Evolutionary conservation across 2,888 invertebrate species (phyloP), one percentile per base, ranked within the genome.

Genomic region (Agapetus fuscipes): DNA sequence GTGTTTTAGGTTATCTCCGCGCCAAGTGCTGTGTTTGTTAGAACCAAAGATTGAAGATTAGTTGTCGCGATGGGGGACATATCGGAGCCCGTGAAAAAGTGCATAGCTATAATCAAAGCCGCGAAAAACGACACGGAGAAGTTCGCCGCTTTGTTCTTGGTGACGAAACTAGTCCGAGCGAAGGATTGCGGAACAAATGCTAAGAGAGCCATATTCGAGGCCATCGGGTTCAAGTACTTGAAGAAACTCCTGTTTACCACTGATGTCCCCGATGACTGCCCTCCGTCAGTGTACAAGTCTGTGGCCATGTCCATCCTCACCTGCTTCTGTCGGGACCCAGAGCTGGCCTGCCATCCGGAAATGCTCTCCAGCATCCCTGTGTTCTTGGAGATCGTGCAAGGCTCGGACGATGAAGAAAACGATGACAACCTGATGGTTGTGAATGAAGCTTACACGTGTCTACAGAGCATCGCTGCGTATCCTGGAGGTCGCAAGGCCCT

Each of bases 61-160:
- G 30, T 39, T 33, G 32, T 30, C 42, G 30, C 55, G 56, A 70
- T 70, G 70, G 69, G 66, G 54, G 70, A 70, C 51, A 72, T 86
- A 60, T 81, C 87, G 49, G 88, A 88, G 55, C 76, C 83, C 46
- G 83, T 91, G 48, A 80, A 83, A 61, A 87, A 88, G 72, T 89
- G 89, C 65, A 78, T 83, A 51, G 76, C 77, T 45, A 80, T 89
- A 53, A 61, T 93, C 50, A 82, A 84, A 60, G 75, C 76, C 54
- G 84, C 88, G 9, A 76, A 78, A 53, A 83, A 78, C 57, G 91
- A 93, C 61, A 89, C 89, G 1, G 90, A 91, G 61, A 90, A 88
- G 59, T 89, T 93, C 59, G 90, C 91, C 27, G 88, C 84, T 1
- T 72, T 93, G 34, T 89, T 91, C 59, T 83, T 91, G 82, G 88